Evolutionary conservation across 2,797 vertebrate species (phyloP), one percentile per base, ranked within the genome.

Genomic region (Melanotaenia trifasciata): DNA sequence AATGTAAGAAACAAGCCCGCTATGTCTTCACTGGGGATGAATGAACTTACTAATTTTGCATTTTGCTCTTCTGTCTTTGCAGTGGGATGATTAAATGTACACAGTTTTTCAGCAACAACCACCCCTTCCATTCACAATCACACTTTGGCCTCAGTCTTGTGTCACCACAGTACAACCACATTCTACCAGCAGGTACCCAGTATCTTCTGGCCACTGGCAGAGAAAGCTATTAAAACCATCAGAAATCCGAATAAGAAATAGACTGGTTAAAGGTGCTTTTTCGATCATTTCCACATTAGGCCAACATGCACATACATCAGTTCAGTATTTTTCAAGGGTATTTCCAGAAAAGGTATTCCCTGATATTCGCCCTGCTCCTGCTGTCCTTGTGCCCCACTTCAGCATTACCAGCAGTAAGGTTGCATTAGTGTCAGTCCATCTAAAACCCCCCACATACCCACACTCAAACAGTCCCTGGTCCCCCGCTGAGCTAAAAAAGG

Each of bases 401-500:
- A 77, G 74, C 69, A 35, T 67, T 54, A 84, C 72, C 63, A 74
- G 74, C 66, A 80, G 70, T 60, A 66, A 43, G 58, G 72, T 58
- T 74, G 63, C 59, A 45, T 78, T 72, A 82, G 82, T 66, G 78
- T 78, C 78, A 86, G 65, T 68, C 72, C 72, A 83, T 69, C 67
- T 53, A 77, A 73, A 74, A 72, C 47, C 50, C 40, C 64, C 51
- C 51, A 40, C 64, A 59, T 57, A 47, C 58, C 45, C 67, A 24
- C 70, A 70, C 36, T 47, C 60, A 57, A 64, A 71, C 64, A 35
- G 35, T 73, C 69, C 81, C 77, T 20, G 72, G 32, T 70, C 67
- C 77, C 79, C 62, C n/a, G 69, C 61, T 54, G 73, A 83, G 86
- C 84, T 90, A 89, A 91, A 93, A 90, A 20, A 3, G 84, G 82